Percentiles rank a stretch among this genome's conserved stretches.
These are phyloP conservation scores for Dinocampus coccinellae DNA, from an alignment of 2,888 invertebrate genomes.

Conservation along the genomic window DNA sequence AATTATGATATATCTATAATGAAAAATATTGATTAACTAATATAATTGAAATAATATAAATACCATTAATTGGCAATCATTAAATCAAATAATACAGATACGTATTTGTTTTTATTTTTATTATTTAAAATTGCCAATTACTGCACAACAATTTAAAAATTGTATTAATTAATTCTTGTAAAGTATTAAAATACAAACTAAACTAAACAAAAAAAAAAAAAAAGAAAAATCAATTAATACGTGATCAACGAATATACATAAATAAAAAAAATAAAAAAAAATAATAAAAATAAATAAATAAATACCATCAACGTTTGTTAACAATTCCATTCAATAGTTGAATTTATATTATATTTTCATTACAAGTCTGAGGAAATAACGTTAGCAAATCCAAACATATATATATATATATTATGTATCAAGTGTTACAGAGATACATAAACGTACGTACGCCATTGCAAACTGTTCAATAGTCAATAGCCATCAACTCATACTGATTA, in stretches of 20 bases:
- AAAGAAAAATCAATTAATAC: no score
- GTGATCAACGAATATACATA: no score
- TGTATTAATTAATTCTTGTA: neutral
- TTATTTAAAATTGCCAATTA: conserved; percentile 14
- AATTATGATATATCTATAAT: no score
- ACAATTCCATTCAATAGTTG: neutral
- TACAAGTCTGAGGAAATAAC: neutral
- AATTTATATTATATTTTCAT: neutral
- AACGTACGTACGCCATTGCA: neutral
- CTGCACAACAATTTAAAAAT: neutral
- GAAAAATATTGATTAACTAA: neutral
- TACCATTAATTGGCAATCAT: neutral
- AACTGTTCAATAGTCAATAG: conserved; percentile 27
- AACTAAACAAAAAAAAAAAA: no score
- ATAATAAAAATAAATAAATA: neutral
- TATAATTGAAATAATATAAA: neutral
- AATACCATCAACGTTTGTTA: neutral
- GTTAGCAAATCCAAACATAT: neutral
- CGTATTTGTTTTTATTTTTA: neutral
- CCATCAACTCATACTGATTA: conserved; percentile 29
- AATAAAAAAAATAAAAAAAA: neutral
- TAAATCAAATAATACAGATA: no score
- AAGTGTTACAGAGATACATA: neutral
- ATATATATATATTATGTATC: neutral
- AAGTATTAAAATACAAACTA: no score